Evolutionary conservation across 2,797 vertebrate species (phyloP), one percentile per base, ranked within the genome.

Genomic region (Lindbergichthys nudifrons): DNA sequence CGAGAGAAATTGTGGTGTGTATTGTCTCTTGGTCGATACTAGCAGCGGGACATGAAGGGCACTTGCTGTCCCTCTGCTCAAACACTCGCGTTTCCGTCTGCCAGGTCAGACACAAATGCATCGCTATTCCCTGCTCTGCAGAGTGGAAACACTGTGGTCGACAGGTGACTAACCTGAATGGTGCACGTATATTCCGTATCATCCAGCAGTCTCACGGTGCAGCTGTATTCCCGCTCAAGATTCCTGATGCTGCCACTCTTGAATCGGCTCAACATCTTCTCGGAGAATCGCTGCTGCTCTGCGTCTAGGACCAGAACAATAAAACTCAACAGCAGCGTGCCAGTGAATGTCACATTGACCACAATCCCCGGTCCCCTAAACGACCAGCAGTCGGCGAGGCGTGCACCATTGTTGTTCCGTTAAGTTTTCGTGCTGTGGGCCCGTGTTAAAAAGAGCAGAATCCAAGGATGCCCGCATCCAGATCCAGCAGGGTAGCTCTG

Each of bases 121-220:
- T 75, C 72, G 56, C 51, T 46, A 10, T 21, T 32, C 68, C 21
- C 16, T 0, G 56, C 15, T 47, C 39, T 63, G 83, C 53, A 8
- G 71, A 66, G 62, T 43, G 65, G 78, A 63, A 16, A 42, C 46
- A 69, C 70, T 26, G 79, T 48, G 66, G 62, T 59, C 74, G 81
- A 89, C 90, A 92, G 91, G 92, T 93, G 87, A 95, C 95, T 94
- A 85, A 98, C 97, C 97, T 99, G 97, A 90, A 99, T 96, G 91
- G 95, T 98, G 96, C 97, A 99, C 87, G 96, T 97, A 93, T 98
- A 99, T 93, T 99, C 97, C 92, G 96, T 96, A 91, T 99, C 97
- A 88, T 99, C 97, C 96, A 99, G 96, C 91, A 98, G 96, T 78
- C 97, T 93, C 87, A 99, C 97, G 77, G 97, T 99, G 95, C 97